These are phyloP conservation scores for Bradypus variegatus DNA, from an alignment of 2,797 vertebrate genomes.

Conservation along the genomic window DNA sequence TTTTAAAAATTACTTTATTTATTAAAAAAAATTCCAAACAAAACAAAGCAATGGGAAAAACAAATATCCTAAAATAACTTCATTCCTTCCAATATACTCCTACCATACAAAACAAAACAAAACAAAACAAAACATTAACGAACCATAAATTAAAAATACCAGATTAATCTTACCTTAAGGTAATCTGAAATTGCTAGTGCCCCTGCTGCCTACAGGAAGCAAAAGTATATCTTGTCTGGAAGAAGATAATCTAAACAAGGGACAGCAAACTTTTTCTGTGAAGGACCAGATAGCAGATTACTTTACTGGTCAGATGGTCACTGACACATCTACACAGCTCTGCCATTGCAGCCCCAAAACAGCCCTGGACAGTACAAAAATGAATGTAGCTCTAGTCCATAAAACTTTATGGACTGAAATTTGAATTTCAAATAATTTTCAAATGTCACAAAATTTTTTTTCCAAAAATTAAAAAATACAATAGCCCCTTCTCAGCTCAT, in stretches of 20 bases:
- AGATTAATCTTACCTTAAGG: too few species aligned
- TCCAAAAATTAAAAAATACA: background rate
- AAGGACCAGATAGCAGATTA: background rate
- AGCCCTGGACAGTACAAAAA: background rate
- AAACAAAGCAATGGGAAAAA: too few species aligned
- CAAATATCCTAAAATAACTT: too few species aligned
- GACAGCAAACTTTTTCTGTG: background rate
- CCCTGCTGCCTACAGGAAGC: background rate
- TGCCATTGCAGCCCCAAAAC: background rate
- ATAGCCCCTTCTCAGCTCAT: background rate
- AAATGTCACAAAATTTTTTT: background rate
- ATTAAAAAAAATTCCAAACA: too few species aligned
- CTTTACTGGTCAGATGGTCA: background rate
- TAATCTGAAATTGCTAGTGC: too few species aligned
- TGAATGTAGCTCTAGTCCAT: background rate
- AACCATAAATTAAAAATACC: too few species aligned
- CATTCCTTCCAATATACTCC: too few species aligned
- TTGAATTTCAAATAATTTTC: background rate
- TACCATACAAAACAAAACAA: too few species aligned
- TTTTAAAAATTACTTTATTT: too few species aligned
- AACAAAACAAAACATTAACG: too few species aligned
- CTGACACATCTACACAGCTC: background rate
- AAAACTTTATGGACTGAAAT: background rate
- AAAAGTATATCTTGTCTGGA: background rate
- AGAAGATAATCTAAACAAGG: background rate